Evolutionary conservation across 2,888 invertebrate genomes (phyloP).

Genomic region (Terebella lapidaria): DNA sequence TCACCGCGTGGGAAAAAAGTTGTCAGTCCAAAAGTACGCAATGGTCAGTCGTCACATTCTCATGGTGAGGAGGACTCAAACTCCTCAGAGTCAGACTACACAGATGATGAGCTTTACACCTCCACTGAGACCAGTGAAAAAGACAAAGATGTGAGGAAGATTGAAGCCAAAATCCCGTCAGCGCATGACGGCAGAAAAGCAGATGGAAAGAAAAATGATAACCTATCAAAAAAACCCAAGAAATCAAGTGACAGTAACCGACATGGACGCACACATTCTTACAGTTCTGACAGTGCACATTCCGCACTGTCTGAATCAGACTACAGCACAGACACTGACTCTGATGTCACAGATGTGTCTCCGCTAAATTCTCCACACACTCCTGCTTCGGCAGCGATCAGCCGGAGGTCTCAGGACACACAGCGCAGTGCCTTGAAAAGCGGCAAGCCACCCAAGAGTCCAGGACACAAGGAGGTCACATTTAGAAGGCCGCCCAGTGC

Average conservation of each 20-base stretch:
- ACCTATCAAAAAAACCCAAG: neutral
- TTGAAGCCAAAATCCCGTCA: constrained; percentile 6
- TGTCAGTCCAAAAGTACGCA: too few species aligned
- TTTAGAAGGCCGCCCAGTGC: neutral
- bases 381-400: neutral
- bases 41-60: neutral
- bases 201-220: neutral
- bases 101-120: neutral
- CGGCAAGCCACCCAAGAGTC: constrained; percentile 4
- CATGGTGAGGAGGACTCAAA: neutral
- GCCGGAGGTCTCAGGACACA: neutral
- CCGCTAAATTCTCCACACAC: constrained; percentile 19
- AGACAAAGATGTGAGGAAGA: neutral
- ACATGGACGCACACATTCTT: neutral
- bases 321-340: constrained; percentile 9
- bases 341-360: constrained; percentile 24
- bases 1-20: too few species aligned
- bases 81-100: neutral
- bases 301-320: neutral
- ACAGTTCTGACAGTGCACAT: neutral
- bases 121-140: neutral
- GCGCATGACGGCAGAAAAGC: neutral
- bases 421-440: constrained; percentile 4
- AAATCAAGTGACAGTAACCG: neutral
- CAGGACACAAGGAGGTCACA: constrained; percentile 6